Conservation (phyloP, 2,797 vertebrate species). For the Anabacerthia variegaticeps region DNA sequence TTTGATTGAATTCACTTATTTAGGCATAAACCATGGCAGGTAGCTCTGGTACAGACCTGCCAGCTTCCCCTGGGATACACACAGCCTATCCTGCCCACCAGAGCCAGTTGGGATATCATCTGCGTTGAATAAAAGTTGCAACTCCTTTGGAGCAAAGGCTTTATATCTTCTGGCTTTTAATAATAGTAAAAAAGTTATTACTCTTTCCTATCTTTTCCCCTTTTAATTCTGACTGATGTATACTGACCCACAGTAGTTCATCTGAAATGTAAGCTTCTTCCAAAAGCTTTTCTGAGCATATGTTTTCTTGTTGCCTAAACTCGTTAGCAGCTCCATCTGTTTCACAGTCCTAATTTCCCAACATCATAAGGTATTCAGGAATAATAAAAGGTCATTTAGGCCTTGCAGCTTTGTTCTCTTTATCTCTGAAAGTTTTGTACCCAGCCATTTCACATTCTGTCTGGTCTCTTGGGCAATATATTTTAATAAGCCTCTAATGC, state of each 20-base stretch:
- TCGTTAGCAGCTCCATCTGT: slow-evolving; percentile 38
- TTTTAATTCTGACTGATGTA: not conserved
- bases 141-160: not conserved
- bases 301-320: slow-evolving; percentile 27
- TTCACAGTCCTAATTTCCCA: slow-evolving; percentile 51
- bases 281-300: not conserved
- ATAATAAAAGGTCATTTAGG: slow-evolving; percentile 50
- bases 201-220: not conserved
- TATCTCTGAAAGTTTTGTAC: not conserved
- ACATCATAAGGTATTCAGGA: slow-evolving; percentile 20
- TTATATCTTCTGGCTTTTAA: not conserved
- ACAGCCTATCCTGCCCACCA: not conserved
- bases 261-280: not conserved
- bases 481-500: slow-evolving; percentile 47
- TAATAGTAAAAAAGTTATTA: not conserved
- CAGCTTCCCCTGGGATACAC: not conserved
- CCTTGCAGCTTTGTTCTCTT: slow-evolving; percentile 32
- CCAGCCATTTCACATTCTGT: not conserved
- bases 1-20: slow-evolving; percentile 18
- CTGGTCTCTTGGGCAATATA: slow-evolving; percentile 43
- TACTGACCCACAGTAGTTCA: slow-evolving; percentile 1
- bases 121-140: not conserved
- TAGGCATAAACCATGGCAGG: not conserved
- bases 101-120: not conserved
- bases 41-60: not conserved